Conservation (phyloP, 2,113 vertebrate genomes). For the Halichoerus grypus region DNA sequence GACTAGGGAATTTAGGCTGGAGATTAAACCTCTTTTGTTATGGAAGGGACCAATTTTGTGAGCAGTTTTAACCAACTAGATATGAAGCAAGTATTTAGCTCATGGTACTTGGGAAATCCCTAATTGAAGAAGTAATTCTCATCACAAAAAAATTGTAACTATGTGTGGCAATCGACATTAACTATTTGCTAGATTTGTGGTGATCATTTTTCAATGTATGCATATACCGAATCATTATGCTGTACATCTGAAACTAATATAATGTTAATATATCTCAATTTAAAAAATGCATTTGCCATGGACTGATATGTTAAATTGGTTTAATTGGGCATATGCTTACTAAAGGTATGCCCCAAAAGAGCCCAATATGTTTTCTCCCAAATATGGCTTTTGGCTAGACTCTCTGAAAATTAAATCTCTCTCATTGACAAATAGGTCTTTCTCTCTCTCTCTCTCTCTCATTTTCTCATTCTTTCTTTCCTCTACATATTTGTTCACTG, state of each 20-base stretch:
- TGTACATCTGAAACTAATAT: neutral
- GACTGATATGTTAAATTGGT: neutral
- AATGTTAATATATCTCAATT: neutral
- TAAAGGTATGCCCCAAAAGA: neutral
- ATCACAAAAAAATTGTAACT: neutral
- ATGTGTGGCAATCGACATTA: neutral
- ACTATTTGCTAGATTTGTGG: neutral
- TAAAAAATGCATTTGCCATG: neutral
- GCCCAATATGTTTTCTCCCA: neutral
- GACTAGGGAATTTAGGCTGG: neutral
- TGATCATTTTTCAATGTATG: neutral
- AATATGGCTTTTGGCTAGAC: neutral
- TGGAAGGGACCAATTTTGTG: neutral
- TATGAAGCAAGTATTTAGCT: neutral
- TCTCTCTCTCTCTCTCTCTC: neutral
- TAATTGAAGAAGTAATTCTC: neutral
- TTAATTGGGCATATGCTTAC: constrained; percentile 12
- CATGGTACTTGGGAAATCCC: neutral
- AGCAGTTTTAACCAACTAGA: neutral
- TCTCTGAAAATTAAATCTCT: neutral
- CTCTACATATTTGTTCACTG: neutral
- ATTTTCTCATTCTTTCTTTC: neutral
- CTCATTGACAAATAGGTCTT: neutral
- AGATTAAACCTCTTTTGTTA: neutral
- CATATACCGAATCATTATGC: neutral